These are phyloP conservation scores for Theodoxus fluviatilis DNA, from an alignment of 2,888 invertebrate species.

Conservation along the genomic window DNA sequence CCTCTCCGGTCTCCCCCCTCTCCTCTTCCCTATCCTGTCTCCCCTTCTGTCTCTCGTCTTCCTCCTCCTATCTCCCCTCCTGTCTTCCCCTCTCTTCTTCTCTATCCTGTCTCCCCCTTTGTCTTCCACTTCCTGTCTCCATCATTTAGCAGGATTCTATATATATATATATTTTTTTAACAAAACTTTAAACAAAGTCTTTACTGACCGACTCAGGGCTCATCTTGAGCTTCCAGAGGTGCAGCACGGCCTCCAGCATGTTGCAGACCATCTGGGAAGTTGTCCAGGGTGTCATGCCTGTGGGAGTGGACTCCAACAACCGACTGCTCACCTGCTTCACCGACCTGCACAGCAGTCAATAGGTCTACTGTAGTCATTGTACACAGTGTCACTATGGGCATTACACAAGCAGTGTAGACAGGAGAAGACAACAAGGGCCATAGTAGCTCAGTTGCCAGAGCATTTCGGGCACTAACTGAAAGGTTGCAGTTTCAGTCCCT, in stretches of 20 bases:
- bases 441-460: too few species aligned
- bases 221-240: constrained; percentile 78
- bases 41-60: too few species aligned
- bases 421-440: too few species aligned
- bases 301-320: constrained; percentile 42
- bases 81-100: too few species aligned
- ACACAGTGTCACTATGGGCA: neutral
- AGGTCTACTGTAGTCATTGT: neutral
- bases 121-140: too few species aligned
- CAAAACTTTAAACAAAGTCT: neutral
- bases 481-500: too few species aligned
- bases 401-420: too few species aligned
- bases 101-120: too few species aligned
- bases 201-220: constrained; percentile 79
- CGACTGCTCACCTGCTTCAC: constrained; percentile 57
- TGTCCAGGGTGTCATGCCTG: constrained; percentile 42
- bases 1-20: too few species aligned
- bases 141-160: neutral
- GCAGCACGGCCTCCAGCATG: constrained; percentile 82
- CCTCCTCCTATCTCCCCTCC: too few species aligned
- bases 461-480: too few species aligned
- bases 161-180: neutral
- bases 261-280: constrained; percentile 80
- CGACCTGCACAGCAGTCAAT: constrained; percentile 40
- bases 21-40: too few species aligned